Evolutionary conservation across 2,888 invertebrate species (phyloP).

Genomic region (Eupithecia subfuscata): DNA sequence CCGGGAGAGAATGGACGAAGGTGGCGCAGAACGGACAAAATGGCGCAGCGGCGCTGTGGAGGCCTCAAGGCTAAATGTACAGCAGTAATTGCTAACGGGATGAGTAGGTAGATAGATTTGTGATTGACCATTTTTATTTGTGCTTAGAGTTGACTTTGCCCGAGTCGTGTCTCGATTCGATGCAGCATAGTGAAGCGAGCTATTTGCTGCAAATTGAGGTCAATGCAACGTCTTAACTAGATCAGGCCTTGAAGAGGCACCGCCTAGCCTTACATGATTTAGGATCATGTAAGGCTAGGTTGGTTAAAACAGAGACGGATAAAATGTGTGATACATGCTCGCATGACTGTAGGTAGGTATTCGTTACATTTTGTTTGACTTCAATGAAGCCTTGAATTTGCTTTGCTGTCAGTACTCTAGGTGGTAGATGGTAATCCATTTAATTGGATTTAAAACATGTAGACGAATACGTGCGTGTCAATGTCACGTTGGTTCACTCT

Average conservation of each 20-base stretch:
- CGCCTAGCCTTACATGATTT: neutral
- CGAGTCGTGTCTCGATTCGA: neutral
- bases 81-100: too few species aligned
- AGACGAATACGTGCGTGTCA: neutral
- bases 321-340: neutral
- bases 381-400: neutral
- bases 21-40: too few species aligned
- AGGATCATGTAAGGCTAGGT: neutral
- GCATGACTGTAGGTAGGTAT: neutral
- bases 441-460: neutral
- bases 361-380: neutral
- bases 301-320: neutral
- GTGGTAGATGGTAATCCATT: neutral
- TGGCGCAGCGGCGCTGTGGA: too few species aligned
- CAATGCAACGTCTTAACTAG: conserved; percentile 2
- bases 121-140: neutral
- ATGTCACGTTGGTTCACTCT: neutral
- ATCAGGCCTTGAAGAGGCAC: neutral
- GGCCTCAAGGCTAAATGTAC: too few species aligned
- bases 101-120: too few species aligned
- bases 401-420: neutral
- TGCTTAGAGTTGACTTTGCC: neutral
- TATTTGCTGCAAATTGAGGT: neutral
- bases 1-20: too few species aligned
- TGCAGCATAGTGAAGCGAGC: neutral